A percentile compares a stretch with the other conserved stretches of the same genome.
phyloP scores from a whole-genome alignment of 2,888 invertebrate genomes.

The Rapana venosa region DNA sequence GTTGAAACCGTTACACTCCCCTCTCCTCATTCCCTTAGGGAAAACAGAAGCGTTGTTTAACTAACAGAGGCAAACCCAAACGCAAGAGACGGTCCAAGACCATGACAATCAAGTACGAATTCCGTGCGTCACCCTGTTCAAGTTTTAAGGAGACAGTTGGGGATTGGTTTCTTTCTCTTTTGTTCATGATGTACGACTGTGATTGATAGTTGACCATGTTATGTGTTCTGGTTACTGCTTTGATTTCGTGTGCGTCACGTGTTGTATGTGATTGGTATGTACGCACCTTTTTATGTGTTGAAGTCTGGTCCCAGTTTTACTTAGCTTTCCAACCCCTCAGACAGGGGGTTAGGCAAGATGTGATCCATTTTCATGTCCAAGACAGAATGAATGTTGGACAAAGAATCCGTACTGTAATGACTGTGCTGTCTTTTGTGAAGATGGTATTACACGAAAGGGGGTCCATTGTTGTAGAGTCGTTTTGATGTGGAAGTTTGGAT shows the following conservation, averaged over 20 bases:
- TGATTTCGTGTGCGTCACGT: neutral
- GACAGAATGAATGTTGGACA: neutral
- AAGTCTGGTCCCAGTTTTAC: neutral
- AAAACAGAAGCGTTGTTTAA: neutral
- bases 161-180: neutral
- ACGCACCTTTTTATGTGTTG: neutral
- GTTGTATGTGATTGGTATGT: neutral
- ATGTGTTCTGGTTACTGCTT: neutral
- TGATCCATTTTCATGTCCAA: too few species aligned
- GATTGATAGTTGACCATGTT: neutral
- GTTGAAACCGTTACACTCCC: neutral
- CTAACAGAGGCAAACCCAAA: neutral
- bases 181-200: neutral
- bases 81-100: neutral
- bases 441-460: too few species aligned
- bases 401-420: neutral
- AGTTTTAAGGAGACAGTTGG: neutral
- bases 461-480: too few species aligned
- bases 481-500: too few species aligned
- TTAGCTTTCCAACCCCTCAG: neutral
- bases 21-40: neutral
- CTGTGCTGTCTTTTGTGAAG: neutral
- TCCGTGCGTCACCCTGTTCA: neutral
- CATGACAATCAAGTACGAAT: neutral
- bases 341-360: too few species aligned